Conservation (phyloP, 2,888 invertebrate species). For the Prosopocoilus inquinatus region DNA sequence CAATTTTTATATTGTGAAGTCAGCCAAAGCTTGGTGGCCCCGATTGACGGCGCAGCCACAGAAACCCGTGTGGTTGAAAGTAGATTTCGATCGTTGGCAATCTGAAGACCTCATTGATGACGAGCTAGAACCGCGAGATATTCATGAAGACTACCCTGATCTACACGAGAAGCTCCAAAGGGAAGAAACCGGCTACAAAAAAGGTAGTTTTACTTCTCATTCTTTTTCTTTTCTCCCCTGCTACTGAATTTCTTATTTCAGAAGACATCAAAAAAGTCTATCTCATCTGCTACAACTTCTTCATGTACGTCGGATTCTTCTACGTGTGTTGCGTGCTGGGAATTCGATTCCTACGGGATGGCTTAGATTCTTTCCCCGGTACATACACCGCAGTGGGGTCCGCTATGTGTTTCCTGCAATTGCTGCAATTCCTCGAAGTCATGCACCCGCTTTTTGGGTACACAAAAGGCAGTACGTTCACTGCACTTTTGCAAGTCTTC, state of each 20-base stretch:
- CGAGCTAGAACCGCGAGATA: slow-evolving; percentile 64
- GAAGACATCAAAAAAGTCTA: slow-evolving; percentile 82
- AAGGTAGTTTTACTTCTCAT: slow-evolving; percentile 54
- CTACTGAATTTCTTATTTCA: slow-evolving; percentile 47
- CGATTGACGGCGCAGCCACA: slow-evolving; percentile 75
- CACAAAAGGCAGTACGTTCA: slow-evolving; percentile 71
- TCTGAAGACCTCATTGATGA: slow-evolving; percentile 71
- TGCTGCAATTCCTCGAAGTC: slow-evolving; percentile 82
- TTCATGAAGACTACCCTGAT: slow-evolving; percentile 74
- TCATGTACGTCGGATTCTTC: slow-evolving; percentile 82
- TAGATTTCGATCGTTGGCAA: slow-evolving; percentile 90
- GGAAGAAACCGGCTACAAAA: slow-evolving; percentile 75
- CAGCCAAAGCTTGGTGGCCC: slow-evolving; percentile 76
- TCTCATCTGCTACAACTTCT: slow-evolving; percentile 82
- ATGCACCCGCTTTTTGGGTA: slow-evolving; percentile 88
- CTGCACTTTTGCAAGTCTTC: slow-evolving; percentile 75
- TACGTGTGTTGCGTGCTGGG: slow-evolving; percentile 73
- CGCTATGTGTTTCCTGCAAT: slow-evolving; percentile 77
- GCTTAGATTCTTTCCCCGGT: slow-evolving; percentile 65
- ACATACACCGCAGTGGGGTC: slow-evolving; percentile 74
- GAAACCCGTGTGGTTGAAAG: slow-evolving; percentile 89
- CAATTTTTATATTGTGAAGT: slow-evolving; percentile 72
- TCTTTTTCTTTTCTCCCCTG: neutral
- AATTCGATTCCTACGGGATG: slow-evolving; percentile 73
- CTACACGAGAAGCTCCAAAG: slow-evolving; percentile 71